These are phyloP conservation scores for Vultur gryphus DNA, from an alignment of 2,797 vertebrate genomes.

Conservation along the genomic window DNA sequence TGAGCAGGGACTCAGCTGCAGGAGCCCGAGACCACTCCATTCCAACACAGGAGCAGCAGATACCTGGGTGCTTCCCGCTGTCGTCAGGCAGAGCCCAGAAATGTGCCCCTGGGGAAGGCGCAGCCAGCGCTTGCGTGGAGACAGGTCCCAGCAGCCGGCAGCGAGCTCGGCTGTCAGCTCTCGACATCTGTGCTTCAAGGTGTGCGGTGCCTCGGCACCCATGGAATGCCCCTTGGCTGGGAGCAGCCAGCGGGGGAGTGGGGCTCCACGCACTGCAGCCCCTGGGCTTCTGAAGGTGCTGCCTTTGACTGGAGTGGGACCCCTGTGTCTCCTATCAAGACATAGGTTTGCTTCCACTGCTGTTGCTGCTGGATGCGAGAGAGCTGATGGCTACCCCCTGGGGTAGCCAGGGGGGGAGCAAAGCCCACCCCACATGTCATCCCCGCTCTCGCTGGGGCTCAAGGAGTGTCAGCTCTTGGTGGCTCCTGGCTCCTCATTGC, in stretches of 20 bases:
- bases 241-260: not conserved
- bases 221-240: not conserved
- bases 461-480: not conserved
- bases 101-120: not conserved
- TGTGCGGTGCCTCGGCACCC: not conserved
- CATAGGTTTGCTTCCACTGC: not conserved
- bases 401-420: not conserved
- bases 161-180: fast-evolving
- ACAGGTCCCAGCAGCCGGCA: not conserved
- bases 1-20: not conserved
- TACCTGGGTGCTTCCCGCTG: not conserved
- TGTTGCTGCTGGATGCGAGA: not conserved
- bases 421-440: not conserved
- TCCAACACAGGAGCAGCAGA: not conserved
- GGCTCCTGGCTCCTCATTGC: not conserved
- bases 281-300: slow-evolving; percentile 58
- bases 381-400: not conserved
- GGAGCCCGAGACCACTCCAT: not conserved
- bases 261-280: not conserved
- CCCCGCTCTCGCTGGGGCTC: fast-evolving
- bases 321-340: not conserved
- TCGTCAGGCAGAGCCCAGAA: not conserved
- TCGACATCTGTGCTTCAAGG: not conserved
- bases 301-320: not conserved
- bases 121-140: not conserved